Conservation (phyloP, 1,140 invertebrate species). For the Episyrphus balteatus region DNA sequence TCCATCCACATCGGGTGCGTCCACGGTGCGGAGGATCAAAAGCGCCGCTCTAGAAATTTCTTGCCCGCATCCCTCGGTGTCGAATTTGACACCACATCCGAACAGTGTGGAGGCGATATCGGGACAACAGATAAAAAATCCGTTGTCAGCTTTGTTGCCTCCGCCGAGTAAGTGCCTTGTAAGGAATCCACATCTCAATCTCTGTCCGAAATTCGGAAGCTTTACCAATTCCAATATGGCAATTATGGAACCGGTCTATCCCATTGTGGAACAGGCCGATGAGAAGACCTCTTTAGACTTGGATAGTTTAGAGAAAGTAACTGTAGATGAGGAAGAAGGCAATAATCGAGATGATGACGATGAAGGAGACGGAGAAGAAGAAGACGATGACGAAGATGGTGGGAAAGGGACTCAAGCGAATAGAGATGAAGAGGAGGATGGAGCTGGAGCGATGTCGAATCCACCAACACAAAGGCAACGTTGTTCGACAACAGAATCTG, state of each 20-base stretch:
- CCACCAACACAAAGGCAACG: background rate
- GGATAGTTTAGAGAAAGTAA: slow-evolving; percentile 2
- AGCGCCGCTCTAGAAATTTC: slow-evolving; percentile 54
- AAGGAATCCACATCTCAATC: slow-evolving; percentile 51
- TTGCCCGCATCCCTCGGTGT: slow-evolving; percentile 49
- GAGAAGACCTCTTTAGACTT: slow-evolving; percentile 40
- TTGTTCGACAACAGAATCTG: slow-evolving; percentile 19
- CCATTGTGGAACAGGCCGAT: slow-evolving; percentile 71
- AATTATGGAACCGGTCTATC: slow-evolving; percentile 48
- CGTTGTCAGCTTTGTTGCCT: slow-evolving; percentile 47
- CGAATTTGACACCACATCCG: slow-evolving; percentile 50
- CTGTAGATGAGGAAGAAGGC: slow-evolving; percentile 42
- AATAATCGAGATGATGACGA: slow-evolving; percentile 21
- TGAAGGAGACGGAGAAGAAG: slow-evolving; percentile 8
- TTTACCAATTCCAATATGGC: slow-evolving; percentile 29
- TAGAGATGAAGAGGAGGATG: slow-evolving; percentile 10
- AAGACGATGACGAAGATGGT: slow-evolving; percentile 18
- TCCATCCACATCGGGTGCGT: background rate
- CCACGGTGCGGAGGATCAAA: slow-evolving; percentile 47
- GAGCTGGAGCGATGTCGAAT: background rate
- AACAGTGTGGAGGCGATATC: slow-evolving; percentile 56
- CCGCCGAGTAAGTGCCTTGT: slow-evolving; percentile 52
- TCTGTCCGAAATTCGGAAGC: slow-evolving; percentile 44
- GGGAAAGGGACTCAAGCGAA: slow-evolving; percentile 20
- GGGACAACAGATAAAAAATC: slow-evolving; percentile 47